phyloP scores from a whole-genome alignment of 2,113 vertebrate genomes.

The Gasterosteus nipponicus region DNA sequence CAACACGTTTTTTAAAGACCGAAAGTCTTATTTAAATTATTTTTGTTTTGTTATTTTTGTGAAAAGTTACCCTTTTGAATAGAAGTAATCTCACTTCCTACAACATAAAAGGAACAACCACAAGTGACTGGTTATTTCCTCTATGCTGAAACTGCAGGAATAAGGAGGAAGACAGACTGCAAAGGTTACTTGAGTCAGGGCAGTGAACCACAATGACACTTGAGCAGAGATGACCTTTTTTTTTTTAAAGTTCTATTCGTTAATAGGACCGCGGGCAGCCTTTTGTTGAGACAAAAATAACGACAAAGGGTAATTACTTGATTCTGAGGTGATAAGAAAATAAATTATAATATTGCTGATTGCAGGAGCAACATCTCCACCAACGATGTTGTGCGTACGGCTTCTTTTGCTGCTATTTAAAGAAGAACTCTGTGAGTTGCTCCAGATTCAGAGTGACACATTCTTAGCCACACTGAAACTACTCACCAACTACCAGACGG shows the following conservation, averaged over 20 bases:
- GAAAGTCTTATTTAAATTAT: not conserved
- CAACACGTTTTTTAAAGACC: not conserved
- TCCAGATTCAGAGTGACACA: not conserved
- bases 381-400: not conserved
- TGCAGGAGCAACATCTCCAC: not conserved
- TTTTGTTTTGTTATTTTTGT: not conserved
- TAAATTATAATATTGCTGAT: not conserved
- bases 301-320: not conserved
- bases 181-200: conserved; percentile 10
- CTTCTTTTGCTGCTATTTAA: not conserved
- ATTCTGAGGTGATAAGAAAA: not conserved
- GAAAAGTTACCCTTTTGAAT: not conserved
- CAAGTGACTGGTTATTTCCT: conserved; percentile 1
- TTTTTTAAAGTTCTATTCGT: not conserved
- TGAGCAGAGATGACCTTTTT: not conserved
- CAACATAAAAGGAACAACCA: not conserved
- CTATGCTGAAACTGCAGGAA: conserved; percentile 24
- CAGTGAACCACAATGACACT: conserved; percentile 1
- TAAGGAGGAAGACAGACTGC: not conserved
- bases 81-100: not conserved
- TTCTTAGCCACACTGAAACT: not conserved
- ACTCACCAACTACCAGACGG: not conserved
- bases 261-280: not conserved
- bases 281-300: not conserved
- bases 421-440: not conserved